A percentile compares a stretch with the other conserved stretches of the same genome.
Conservation (phyloP, 2,888 invertebrate species). For the Lampropteryx suffumata region DNA sequence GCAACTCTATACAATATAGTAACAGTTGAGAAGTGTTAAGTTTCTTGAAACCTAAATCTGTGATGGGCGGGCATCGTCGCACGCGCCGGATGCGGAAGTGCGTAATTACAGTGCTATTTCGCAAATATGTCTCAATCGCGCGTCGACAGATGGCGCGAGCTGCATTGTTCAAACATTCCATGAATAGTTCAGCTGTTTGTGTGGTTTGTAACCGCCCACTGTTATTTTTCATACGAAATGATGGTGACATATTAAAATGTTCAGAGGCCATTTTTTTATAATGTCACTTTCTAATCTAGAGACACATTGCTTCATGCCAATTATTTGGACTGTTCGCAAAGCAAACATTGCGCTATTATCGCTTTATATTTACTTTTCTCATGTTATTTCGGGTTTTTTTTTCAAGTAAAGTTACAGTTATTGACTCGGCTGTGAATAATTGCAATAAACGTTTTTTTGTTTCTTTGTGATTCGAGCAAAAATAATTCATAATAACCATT, state of each 20-base stretch:
- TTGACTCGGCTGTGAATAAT: too few relatives aligned
- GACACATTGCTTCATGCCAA: too few relatives aligned
- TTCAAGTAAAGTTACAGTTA: too few relatives aligned
- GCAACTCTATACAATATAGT: slow-evolving; percentile 33
- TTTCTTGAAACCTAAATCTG: slow-evolving; percentile 58
- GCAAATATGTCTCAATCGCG: slow-evolving; percentile 79
- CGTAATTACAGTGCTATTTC: slow-evolving; percentile 75
- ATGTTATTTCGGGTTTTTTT: too few relatives aligned
- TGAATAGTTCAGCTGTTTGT: slow-evolving; percentile 68
- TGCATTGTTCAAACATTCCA: slow-evolving; percentile 66
- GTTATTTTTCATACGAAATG: slow-evolving; percentile 37
- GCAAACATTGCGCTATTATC: too few relatives aligned
- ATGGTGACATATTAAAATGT: slow-evolving; percentile 9
- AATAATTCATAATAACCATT: too few relatives aligned
- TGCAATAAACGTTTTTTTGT: too few relatives aligned
- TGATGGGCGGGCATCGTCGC: slow-evolving; percentile 69
- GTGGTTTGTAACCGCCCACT: slow-evolving; percentile 62
- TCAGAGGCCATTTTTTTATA: slow-evolving; percentile 1
- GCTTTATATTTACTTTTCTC: too few relatives aligned
- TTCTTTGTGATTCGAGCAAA: too few relatives aligned
- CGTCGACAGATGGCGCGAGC: slow-evolving; percentile 72
- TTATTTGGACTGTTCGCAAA: too few relatives aligned
- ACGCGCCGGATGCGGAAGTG: slow-evolving; percentile 79
- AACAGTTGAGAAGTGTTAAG: slow-evolving; percentile 52
- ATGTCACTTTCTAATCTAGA: too few relatives aligned